Percentiles rank a stretch among this genome's conserved stretches.
These are phyloP conservation scores for Labroides dimidiatus DNA, from an alignment of 2,797 vertebrate species.

Conservation along the genomic window DNA sequence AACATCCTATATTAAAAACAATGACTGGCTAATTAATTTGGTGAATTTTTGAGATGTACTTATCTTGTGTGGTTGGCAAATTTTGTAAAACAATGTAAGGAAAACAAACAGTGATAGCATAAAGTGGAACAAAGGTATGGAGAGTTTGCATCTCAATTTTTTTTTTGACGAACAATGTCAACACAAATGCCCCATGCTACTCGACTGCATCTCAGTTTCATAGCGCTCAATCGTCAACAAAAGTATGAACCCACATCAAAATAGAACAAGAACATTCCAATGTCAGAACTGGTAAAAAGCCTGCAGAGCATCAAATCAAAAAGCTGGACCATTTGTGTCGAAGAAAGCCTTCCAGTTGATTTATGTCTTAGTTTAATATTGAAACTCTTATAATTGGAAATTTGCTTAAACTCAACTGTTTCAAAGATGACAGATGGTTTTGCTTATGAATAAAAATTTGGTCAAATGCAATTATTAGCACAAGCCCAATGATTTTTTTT, in stretches of 20 bases:
- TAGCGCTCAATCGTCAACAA: constrained; percentile 16
- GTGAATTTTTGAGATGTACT: background rate
- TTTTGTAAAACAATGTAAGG: background rate
- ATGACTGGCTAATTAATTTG: no score
- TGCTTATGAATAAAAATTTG: background rate
- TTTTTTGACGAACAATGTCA: background rate
- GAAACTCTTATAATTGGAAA: background rate
- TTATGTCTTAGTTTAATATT: background rate
- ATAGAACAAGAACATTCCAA: background rate
- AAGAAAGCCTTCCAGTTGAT: background rate
- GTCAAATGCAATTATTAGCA: background rate
- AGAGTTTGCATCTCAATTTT: background rate
- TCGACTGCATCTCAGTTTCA: constrained; percentile 4
- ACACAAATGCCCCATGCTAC: background rate
- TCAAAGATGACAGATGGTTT: background rate
- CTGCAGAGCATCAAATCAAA: constrained; percentile 7
- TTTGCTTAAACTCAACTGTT: background rate
- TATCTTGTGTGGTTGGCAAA: background rate
- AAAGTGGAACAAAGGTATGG: background rate
- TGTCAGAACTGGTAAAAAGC: constrained; percentile 1
- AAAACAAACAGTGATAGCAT: no score
- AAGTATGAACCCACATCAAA: constrained; percentile 10
- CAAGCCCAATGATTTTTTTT: background rate
- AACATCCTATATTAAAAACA: no score
- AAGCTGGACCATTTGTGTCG: background rate